These are phyloP conservation scores for Ornithorhynchus anatinus DNA, from an alignment of 2,113 vertebrate species.

Conservation along the genomic window DNA sequence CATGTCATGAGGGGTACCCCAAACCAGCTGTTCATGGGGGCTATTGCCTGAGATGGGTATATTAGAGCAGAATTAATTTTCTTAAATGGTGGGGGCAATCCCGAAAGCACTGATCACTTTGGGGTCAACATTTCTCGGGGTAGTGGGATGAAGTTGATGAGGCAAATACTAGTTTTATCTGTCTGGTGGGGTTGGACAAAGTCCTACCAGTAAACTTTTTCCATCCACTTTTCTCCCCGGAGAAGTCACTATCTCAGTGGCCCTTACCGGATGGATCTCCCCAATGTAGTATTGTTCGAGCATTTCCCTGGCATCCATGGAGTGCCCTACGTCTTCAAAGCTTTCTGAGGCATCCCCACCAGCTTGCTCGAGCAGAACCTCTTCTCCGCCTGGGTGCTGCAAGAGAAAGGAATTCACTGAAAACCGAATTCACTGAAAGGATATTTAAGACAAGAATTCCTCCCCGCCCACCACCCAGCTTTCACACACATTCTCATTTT, in stretches of 20 bases:
- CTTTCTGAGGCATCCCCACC: conserved; percentile 90
- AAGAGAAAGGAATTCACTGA: conserved; percentile 45
- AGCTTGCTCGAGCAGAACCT: conserved; percentile 91
- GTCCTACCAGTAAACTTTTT: neutral
- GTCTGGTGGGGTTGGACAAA: neutral
- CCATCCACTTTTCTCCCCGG: neutral
- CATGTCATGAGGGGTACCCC: no score
- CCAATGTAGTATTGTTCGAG: conserved; percentile 89
- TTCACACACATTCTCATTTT: rapidly evolving
- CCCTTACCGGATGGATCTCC: conserved; percentile 87
- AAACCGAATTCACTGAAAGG: neutral
- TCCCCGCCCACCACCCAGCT: conserved; percentile 60
- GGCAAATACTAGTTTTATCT: neutral
- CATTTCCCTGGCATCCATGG: conserved; percentile 91
- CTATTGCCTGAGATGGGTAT: no score
- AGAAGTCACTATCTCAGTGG: neutral
- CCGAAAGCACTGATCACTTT: neutral
- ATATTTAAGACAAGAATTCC: neutral
- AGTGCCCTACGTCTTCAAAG: conserved; percentile 96
- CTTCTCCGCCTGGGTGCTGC: conserved; percentile 95
- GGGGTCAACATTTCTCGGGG: neutral
- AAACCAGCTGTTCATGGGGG: no score
- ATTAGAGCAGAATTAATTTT: conserved; percentile 6
- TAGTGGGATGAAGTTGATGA: neutral
- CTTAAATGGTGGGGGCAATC: conserved; percentile 3